Percentiles rank a stretch among this genome's conserved stretches.
These are phyloP conservation scores for Siniperca obscura DNA, from an alignment of 2,797 vertebrate species.

Conservation along the genomic window DNA sequence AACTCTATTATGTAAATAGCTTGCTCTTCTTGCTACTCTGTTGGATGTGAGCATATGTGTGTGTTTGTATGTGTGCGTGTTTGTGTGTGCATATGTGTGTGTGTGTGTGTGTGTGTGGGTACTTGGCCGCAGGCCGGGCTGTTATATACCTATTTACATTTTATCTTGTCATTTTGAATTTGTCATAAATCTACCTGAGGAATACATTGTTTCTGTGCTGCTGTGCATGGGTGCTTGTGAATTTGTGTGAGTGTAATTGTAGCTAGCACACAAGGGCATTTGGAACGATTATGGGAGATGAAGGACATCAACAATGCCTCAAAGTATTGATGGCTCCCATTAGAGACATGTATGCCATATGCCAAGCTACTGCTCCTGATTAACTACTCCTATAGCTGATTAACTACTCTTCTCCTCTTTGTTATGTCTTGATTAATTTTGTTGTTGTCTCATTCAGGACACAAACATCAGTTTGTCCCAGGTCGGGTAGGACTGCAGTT, in stretches of 20 bases:
- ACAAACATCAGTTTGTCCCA: conserved; percentile 32
- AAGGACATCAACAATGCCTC: conserved; percentile 60
- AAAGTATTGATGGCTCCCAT: conserved; percentile 59
- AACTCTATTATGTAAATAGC: conserved; percentile 73
- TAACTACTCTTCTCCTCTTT: conserved; percentile 34
- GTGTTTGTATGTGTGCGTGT: neutral
- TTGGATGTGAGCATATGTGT: conserved; percentile 20
- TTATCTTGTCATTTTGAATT: conserved; percentile 66
- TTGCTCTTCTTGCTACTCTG: conserved; percentile 19
- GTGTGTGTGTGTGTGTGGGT: neutral
- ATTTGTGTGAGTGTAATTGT: conserved; percentile 29
- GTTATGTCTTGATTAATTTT: conserved; percentile 27
- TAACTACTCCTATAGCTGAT: conserved; percentile 40
- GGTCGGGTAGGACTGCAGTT: conserved; percentile 35
- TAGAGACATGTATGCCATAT: conserved; percentile 52
- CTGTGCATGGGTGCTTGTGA: conserved; percentile 2
- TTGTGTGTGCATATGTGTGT: neutral
- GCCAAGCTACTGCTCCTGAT: conserved; percentile 43
- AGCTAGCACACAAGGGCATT: conserved; percentile 62
- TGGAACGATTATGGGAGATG: conserved; percentile 52
- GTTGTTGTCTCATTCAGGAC: conserved; percentile 49
- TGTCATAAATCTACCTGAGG: conserved; percentile 63
- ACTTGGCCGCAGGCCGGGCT: conserved; percentile 19
- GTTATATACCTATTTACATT: conserved; percentile 56
- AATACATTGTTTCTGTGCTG: conserved; percentile 29